Evolutionary conservation across 2,888 invertebrate genomes (phyloP).

Genomic region (Myathropa florea): DNA sequence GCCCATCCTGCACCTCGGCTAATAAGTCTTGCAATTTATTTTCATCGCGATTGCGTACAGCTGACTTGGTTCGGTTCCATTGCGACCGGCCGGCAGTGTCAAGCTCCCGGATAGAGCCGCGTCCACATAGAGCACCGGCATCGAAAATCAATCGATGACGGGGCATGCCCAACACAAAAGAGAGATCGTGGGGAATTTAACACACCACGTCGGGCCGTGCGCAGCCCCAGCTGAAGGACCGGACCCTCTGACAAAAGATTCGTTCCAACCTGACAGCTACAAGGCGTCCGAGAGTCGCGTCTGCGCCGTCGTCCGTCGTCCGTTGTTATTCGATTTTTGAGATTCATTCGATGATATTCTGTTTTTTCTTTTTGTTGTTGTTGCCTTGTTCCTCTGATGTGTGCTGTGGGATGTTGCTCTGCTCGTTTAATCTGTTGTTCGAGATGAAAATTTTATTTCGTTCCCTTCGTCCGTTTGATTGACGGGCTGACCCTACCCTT

Average conservation of each 20-base stretch:
- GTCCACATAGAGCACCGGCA: conserved; percentile 44
- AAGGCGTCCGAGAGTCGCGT: conserved; percentile 68
- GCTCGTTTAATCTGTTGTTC: conserved; percentile 28
- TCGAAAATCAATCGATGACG: conserved; percentile 48
- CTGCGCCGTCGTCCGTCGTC: conserved; percentile 35
- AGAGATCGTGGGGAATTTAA: conserved; percentile 59
- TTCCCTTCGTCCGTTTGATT: conserved; percentile 57
- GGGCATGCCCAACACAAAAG: conserved; percentile 30
- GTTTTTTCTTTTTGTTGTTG: background rate
- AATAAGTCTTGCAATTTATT: conserved; percentile 67
- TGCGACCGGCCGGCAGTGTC: conserved; percentile 23
- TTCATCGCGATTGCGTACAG: conserved; percentile 55
- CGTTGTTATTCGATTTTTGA: conserved; percentile 58
- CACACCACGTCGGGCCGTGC: conserved; percentile 10
- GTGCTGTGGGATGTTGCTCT: background rate
- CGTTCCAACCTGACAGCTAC: conserved; percentile 47
- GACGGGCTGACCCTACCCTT: conserved; percentile 48
- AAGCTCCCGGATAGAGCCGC: conserved; percentile 60
- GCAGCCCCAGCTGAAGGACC: background rate
- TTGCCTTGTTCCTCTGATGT: background rate
- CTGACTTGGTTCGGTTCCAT: background rate
- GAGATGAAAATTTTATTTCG: conserved; percentile 33
- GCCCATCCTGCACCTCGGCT: conserved; percentile 57
- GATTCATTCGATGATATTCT: conserved; percentile 63
- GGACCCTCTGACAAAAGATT: conserved; percentile 54